These are phyloP conservation scores for Rhipidura dahli DNA, from an alignment of 2,113 vertebrate genomes.

Conservation along the genomic window DNA sequence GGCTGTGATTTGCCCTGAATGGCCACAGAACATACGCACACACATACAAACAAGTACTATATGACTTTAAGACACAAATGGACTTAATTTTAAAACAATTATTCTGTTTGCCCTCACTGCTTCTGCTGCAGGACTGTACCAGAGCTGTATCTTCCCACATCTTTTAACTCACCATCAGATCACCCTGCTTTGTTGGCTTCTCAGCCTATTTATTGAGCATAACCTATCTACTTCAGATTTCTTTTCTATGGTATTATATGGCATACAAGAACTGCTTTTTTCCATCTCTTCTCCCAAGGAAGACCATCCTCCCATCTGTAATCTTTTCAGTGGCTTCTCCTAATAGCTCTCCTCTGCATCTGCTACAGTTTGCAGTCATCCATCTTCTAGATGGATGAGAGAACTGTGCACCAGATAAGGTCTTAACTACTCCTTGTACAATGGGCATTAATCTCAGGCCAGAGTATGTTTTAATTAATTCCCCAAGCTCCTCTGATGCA, in stretches of 20 bases:
- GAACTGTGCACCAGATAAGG: not conserved
- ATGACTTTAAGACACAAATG: not conserved
- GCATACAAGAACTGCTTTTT: not conserved
- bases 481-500: not conserved
- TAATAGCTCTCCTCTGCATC: slow-evolving; percentile 6
- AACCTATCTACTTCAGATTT: not conserved
- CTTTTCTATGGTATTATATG: not conserved
- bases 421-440: not conserved
- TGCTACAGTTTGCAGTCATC: not conserved
- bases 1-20: not conserved
- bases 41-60: not conserved
- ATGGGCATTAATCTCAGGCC: slow-evolving; percentile 16
- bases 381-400: not conserved
- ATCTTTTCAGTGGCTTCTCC: not conserved
- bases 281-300: not conserved
- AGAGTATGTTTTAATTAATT: slow-evolving; percentile 38
- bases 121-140: not conserved
- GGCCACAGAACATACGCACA: not conserved
- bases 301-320: not conserved
- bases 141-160: not conserved
- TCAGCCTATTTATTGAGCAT: not conserved
- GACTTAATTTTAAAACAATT: not conserved
- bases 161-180: not conserved
- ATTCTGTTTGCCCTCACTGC: not conserved
- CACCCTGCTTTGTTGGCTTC: not conserved